Percentiles rank a stretch among this genome's conserved stretches.
Conservation (phyloP, 2,113 vertebrate species). For the Phyllostomus hastatus region DNA sequence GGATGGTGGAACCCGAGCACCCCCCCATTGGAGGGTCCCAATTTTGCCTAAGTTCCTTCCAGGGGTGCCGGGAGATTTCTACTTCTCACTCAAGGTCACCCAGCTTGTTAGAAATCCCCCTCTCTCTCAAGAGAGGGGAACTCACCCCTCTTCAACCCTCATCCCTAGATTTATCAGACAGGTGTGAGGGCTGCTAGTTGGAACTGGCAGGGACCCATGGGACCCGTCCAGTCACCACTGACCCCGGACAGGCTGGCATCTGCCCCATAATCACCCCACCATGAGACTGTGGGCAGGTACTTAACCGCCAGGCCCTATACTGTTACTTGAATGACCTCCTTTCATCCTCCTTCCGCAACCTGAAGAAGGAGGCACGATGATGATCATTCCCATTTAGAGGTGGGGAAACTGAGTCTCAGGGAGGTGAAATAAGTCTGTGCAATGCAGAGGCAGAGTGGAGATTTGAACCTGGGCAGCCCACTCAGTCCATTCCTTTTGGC, state of each 20-base stretch:
- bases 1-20: too few species aligned
- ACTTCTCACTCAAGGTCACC: neutral
- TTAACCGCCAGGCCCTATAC: neutral
- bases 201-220: neutral
- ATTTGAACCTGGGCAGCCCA: neutral
- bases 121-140: neutral
- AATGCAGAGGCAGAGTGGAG: too few species aligned
- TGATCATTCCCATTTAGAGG: neutral
- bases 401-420: neutral
- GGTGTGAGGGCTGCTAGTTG: neutral
- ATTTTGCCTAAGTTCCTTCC: neutral
- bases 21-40: neutral
- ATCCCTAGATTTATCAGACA: neutral
- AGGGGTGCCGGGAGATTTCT: neutral
- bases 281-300: neutral
- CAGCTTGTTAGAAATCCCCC: neutral
- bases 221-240: neutral
- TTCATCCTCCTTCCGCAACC: neutral
- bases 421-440: neutral
- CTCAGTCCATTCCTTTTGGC: fast-evolving
- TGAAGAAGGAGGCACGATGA: fast-evolving
- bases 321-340: neutral
- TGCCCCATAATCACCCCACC: neutral
- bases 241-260: neutral
- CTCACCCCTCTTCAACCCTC: neutral